phyloP scores from a whole-genome alignment of 30 jellyfish, hydroid and myxozoan genomes.

The Rhopilema esculentum region DNA sequence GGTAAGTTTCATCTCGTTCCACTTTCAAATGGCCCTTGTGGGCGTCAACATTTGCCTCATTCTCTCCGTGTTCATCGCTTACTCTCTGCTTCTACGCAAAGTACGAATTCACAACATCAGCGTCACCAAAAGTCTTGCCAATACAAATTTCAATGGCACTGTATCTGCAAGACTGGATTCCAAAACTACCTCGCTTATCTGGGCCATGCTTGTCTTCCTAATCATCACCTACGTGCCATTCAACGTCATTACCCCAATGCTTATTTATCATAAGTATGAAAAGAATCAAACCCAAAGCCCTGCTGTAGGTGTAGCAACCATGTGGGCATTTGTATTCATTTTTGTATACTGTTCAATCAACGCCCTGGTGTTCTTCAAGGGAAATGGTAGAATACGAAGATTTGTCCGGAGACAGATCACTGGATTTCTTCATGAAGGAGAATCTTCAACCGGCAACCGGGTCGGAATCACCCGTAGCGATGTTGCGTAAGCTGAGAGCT shows the following conservation, averaged over 20 bases:
- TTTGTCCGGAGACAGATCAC: not conserved
- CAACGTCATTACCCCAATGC: slow-evolving; percentile 30
- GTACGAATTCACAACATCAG: slow-evolving; percentile 9
- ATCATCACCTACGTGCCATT: slow-evolving; percentile 29
- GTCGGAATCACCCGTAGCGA: not conserved
- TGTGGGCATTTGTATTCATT: slow-evolving; percentile 17
- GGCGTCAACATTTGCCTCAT: slow-evolving; percentile 13
- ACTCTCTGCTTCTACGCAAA: slow-evolving; percentile 27
- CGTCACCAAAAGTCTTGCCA: slow-evolving; percentile 24
- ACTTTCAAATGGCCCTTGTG: slow-evolving; percentile 4
- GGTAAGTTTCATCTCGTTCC: slow-evolving; percentile 8
- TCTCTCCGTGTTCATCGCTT: not conserved
- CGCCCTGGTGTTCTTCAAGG: slow-evolving; percentile 13
- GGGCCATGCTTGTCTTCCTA: slow-evolving; percentile 13
- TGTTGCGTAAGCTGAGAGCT: not conserved
- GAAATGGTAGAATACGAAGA: slow-evolving; percentile 18
- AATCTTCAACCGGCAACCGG: not conserved
- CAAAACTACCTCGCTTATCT: slow-evolving; percentile 24
- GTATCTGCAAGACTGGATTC: slow-evolving; percentile 6
- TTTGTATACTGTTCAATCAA: slow-evolving; percentile 18
- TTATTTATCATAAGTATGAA: slow-evolving; percentile 16
- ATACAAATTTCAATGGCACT: slow-evolving; percentile 16
- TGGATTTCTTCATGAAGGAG: not conserved
- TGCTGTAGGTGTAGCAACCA: not conserved
- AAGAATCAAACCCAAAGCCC: not conserved